These are phyloP conservation scores for Bombus vancouverensis DNA, from an alignment of 1,140 invertebrate species.

Conservation along the genomic window DNA sequence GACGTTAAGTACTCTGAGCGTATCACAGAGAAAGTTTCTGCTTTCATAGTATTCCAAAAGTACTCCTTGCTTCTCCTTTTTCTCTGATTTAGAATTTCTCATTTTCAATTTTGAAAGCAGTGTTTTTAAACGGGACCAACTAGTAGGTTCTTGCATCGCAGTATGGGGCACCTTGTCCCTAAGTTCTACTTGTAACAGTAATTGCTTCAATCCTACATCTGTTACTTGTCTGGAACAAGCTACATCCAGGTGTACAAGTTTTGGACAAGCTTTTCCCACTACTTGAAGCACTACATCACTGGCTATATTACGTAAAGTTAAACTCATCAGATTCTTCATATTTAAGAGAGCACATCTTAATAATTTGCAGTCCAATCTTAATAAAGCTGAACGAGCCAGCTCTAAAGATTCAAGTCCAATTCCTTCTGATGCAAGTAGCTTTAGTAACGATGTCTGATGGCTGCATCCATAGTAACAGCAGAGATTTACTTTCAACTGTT, in stretches of 20 bases:
- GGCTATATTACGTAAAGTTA: slow-evolving; percentile 81
- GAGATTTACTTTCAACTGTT: slow-evolving; percentile 79
- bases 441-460: slow-evolving; percentile 81
- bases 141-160: slow-evolving; percentile 63
- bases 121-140: slow-evolving; percentile 76
- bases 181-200: slow-evolving; percentile 80
- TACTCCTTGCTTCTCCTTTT: slow-evolving; percentile 72
- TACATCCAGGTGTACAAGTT: slow-evolving; percentile 79
- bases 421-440: slow-evolving; percentile 79
- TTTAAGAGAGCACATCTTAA: slow-evolving; percentile 77
- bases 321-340: slow-evolving; percentile 76
- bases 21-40: slow-evolving; percentile 78
- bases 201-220: slow-evolving; percentile 78
- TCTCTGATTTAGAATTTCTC: slow-evolving; percentile 64
- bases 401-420: slow-evolving; percentile 78
- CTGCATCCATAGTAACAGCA: slow-evolving; percentile 84
- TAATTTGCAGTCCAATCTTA: slow-evolving; percentile 80
- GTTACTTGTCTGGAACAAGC: slow-evolving; percentile 82
- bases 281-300: slow-evolving; percentile 79
- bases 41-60: slow-evolving; percentile 80
- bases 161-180: slow-evolving; percentile 70
- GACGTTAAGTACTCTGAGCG: slow-evolving; percentile 79
- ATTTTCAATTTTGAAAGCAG: slow-evolving; percentile 71
- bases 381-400: slow-evolving; percentile 78
- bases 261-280: slow-evolving; percentile 79